These are phyloP conservation scores for Eulacestoma nigropectus DNA, from an alignment of 2,113 vertebrate species.

Conservation along the genomic window DNA sequence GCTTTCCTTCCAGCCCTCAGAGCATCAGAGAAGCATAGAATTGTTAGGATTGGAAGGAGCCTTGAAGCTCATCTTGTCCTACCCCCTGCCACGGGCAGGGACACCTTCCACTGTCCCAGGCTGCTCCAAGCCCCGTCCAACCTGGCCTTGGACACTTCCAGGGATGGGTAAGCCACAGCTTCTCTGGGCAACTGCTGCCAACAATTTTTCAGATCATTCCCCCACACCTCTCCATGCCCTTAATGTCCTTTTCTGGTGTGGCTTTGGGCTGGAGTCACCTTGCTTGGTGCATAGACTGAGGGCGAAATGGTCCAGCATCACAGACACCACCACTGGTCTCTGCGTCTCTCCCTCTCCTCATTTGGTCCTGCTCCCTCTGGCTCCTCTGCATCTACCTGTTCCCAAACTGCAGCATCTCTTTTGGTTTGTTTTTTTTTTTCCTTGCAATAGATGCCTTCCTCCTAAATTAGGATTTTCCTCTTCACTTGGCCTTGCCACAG, in stretches of 20 bases:
- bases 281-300: neutral
- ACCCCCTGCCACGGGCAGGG: neutral
- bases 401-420: neutral
- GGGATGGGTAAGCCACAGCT: neutral
- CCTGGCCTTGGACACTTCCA: neutral
- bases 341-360: neutral
- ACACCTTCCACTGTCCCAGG: neutral
- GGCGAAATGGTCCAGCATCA: neutral
- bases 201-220: neutral
- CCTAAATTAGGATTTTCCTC: neutral
- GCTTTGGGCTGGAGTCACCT: neutral
- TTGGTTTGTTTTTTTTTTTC: fast-evolving
- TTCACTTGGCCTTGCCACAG: neutral
- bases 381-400: neutral
- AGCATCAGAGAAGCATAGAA: neutral
- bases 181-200: neutral
- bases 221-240: neutral
- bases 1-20: neutral
- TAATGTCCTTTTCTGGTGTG: neutral
- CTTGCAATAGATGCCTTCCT: neutral
- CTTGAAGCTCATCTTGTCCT: neutral
- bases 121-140: fast-evolving
- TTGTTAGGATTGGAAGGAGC: neutral
- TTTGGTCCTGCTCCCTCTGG: neutral
- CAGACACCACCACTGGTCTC: neutral